Evolutionary conservation across 2,797 vertebrate species (phyloP).

Genomic region (Lophotriccus pileatus): DNA sequence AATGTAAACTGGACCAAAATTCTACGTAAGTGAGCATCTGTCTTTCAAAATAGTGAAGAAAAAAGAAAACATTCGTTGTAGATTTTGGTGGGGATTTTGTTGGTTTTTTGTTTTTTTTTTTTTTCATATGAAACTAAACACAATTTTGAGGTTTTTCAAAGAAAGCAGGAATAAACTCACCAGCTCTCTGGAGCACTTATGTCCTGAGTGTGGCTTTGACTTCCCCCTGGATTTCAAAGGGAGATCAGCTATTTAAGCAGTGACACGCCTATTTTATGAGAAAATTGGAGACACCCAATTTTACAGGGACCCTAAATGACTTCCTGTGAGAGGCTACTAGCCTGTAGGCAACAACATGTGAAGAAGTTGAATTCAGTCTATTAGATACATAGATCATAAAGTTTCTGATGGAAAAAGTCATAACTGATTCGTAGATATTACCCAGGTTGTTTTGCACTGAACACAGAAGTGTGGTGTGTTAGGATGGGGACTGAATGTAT

Average conservation of each 20-base stretch:
- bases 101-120: background rate
- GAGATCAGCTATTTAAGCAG: background rate
- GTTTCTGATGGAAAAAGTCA: background rate
- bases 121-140: background rate
- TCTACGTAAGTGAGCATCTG: background rate
- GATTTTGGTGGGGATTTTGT: background rate
- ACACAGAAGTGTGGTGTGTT: rapidly evolving
- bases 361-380: background rate
- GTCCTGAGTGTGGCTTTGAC: background rate
- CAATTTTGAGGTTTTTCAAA: background rate
- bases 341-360: background rate
- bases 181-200: background rate
- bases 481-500: background rate
- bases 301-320: background rate
- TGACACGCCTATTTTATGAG: background rate
- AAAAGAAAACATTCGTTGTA: background rate
- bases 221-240: background rate
- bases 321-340: background rate
- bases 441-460: background rate
- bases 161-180: background rate
- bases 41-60: background rate
- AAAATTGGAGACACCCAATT: rapidly evolving
- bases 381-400: background rate
- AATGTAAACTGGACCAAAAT: background rate
- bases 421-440: background rate